These are phyloP conservation scores for Anastatus disparis DNA, from an alignment of 1,140 invertebrate species.

Conservation along the genomic window DNA sequence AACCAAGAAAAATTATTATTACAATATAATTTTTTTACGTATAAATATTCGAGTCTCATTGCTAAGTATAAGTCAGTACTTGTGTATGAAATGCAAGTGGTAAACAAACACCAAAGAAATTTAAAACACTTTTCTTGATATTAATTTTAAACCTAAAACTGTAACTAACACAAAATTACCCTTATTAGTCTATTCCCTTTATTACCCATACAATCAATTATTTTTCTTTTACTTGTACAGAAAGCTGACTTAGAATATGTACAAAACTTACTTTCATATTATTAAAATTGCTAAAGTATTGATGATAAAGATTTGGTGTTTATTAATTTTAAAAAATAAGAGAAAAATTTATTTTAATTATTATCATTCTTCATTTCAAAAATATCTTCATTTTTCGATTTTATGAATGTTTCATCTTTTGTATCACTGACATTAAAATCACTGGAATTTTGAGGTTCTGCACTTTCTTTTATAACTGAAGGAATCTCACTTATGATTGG, in stretches of 20 bases:
- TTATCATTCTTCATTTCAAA: slow-evolving; percentile 18
- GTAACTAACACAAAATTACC: slow-evolving; percentile 1
- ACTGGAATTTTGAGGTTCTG: slow-evolving; percentile 12
- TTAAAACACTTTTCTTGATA: background rate
- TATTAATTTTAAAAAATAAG: slow-evolving; percentile 8
- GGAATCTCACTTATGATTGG: slow-evolving; percentile 2
- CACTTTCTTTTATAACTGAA: background rate
- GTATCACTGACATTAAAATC: slow-evolving; percentile 2
- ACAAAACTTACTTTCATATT: slow-evolving; percentile 33
- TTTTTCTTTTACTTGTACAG: background rate
- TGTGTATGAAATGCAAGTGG: slow-evolving; percentile 9
- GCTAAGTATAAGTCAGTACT: slow-evolving; percentile 1
- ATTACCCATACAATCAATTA: slow-evolving; percentile 6
- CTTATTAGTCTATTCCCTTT: background rate
- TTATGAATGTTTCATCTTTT: background rate
- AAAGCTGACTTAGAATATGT: slow-evolving; percentile 42
- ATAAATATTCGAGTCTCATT: slow-evolving; percentile 1
- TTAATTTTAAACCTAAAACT: background rate
- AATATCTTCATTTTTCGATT: slow-evolving; percentile 29
- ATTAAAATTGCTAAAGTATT: slow-evolving; percentile 1
- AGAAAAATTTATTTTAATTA: slow-evolving; percentile 26
- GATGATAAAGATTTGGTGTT: slow-evolving; percentile 21
- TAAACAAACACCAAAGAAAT: background rate
- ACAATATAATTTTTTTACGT: background rate
- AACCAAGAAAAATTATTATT: slow-evolving; percentile 7